These are phyloP conservation scores for Linnaemya tessellans DNA, from an alignment of 2,888 invertebrate genomes.

Conservation along the genomic window DNA sequence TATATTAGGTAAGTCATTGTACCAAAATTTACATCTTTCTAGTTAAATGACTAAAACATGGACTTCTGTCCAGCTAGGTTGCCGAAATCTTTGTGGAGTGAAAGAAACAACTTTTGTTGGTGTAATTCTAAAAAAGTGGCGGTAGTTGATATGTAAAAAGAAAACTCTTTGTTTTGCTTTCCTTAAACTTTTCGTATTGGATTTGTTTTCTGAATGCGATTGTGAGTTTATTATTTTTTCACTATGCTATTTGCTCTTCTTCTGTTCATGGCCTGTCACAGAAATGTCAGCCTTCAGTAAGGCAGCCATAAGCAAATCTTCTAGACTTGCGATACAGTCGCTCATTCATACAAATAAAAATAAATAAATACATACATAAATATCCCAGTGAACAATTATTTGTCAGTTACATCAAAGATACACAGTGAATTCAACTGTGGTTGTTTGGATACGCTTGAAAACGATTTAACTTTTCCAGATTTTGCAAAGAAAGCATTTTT, in stretches of 20 bases:
- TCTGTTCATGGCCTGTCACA: conserved; percentile 80
- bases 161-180: conserved; percentile 50
- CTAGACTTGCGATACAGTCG: conserved; percentile 65
- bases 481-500: too few relatives aligned
- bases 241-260: conserved; percentile 32
- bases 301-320: conserved; percentile 73
- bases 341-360: neutral
- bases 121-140: conserved; percentile 33
- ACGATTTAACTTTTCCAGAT: too few relatives aligned
- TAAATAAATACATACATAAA: neutral
- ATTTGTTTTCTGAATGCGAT: conserved; percentile 72
- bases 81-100: too few relatives aligned
- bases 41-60: too few relatives aligned
- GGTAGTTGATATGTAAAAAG: conserved; percentile 32
- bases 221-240: conserved; percentile 39
- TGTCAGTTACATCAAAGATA: neutral
- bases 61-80: too few relatives aligned
- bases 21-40: too few relatives aligned
- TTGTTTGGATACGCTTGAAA: too few relatives aligned
- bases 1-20: too few relatives aligned
- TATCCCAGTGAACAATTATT: neutral
- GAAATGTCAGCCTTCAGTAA: conserved; percentile 79
- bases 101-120: conserved; percentile 16
- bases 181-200: conserved; percentile 38
- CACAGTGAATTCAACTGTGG: too few relatives aligned